A percentile compares a stretch with the other conserved stretches of the same genome.
These are phyloP conservation scores for Lepidurus packardi DNA, from an alignment of 1,140 invertebrate species.

Conservation along the genomic window DNA sequence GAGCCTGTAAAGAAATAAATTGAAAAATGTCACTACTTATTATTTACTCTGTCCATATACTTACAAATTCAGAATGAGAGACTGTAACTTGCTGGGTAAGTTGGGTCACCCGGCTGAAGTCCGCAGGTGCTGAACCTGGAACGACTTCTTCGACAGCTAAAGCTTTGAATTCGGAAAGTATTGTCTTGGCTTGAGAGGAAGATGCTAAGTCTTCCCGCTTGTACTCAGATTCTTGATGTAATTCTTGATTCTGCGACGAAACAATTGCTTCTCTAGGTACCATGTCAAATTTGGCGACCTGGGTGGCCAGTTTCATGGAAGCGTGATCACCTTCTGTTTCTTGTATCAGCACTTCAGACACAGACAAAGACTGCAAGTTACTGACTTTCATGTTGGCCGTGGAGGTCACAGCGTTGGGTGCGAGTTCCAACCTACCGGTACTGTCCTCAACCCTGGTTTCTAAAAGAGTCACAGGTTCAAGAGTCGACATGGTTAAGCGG, in stretches of 20 bases:
- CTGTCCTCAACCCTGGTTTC: slow-evolving; percentile 23
- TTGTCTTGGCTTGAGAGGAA: slow-evolving; percentile 19
- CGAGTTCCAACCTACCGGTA: slow-evolving; percentile 5
- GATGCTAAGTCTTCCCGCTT: neutral
- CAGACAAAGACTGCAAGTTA: slow-evolving; percentile 8
- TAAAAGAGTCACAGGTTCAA: slow-evolving; percentile 33
- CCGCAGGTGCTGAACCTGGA: neutral
- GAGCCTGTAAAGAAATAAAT: neutral
- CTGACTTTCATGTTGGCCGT: slow-evolving; percentile 23
- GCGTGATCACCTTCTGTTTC: slow-evolving; percentile 4
- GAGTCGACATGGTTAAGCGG: slow-evolving; percentile 22
- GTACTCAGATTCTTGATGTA: slow-evolving; percentile 28
- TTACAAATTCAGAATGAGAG: slow-evolving; percentile 19
- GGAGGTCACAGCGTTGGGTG: slow-evolving; percentile 10
- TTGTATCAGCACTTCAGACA: slow-evolving; percentile 21
- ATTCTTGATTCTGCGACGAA: slow-evolving; percentile 1
- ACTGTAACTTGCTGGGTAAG: slow-evolving; percentile 5
- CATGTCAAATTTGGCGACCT: slow-evolving; percentile 19
- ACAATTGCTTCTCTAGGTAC: slow-evolving; percentile 26
- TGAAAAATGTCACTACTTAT: neutral
- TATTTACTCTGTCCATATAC: neutral
- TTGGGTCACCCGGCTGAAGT: neutral
- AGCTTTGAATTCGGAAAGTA: slow-evolving; percentile 17
- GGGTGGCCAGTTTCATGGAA: neutral
- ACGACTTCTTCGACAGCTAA: slow-evolving; percentile 24